A percentile compares a stretch with the other conserved stretches of the same genome.
phyloP scores from a whole-genome alignment of 2,797 vertebrate species.

The Alosa sapidissima region DNA sequence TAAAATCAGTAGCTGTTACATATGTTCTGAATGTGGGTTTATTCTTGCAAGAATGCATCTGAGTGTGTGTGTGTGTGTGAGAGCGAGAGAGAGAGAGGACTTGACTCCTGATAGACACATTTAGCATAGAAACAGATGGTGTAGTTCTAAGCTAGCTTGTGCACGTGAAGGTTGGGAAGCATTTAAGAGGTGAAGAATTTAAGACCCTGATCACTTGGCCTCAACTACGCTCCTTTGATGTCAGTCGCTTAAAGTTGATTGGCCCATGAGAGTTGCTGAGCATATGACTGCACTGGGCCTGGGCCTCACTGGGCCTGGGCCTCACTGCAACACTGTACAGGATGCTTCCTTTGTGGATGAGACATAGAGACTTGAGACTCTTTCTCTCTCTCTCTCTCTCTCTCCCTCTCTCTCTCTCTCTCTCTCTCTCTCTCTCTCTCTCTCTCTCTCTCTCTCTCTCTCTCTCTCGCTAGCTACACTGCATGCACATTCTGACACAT shows the following conservation, averaged over 20 bases:
- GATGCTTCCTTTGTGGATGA: background rate
- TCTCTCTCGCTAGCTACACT: background rate
- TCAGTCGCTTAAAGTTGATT: background rate
- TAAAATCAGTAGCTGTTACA: conserved; percentile 5
- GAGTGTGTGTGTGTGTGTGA: conserved; percentile 30
- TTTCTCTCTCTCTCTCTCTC: too few relatives aligned
- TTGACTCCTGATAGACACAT: conserved; percentile 9
- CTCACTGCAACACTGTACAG: background rate
- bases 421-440: too few relatives aligned
- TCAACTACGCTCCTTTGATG: background rate
- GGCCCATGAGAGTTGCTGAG: background rate
- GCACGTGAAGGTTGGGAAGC: conserved; percentile 59
- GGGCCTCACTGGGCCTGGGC: too few relatives aligned
- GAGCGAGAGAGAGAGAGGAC: background rate
- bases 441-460: background rate
- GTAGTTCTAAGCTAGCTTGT: conserved; percentile 35
- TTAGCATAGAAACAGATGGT: background rate
- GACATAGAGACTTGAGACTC: background rate
- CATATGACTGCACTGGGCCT: background rate
- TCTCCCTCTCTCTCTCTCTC: too few relatives aligned
- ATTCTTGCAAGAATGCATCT: conserved; percentile 15
- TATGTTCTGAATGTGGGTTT: background rate
- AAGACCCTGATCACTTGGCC: background rate
- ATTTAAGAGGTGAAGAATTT: conserved; percentile 26
- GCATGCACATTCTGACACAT: background rate